phyloP scores from a whole-genome alignment of 35 echinoderm and acorn worm genomes.

The Apostichopus japonicus region DNA sequence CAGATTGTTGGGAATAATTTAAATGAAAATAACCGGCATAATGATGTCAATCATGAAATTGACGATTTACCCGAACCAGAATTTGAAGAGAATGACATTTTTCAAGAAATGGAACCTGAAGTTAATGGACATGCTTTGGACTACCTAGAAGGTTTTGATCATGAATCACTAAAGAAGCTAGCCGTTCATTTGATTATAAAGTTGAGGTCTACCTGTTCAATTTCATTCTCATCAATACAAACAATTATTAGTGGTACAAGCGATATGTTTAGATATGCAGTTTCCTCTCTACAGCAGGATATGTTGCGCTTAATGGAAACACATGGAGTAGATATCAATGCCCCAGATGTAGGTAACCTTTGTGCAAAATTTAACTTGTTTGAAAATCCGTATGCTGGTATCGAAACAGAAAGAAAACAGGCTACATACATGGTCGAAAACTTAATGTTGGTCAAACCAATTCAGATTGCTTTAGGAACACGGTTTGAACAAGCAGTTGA shows the following conservation, averaged over 20 bases:
- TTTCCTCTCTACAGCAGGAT: not conserved
- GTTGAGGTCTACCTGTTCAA: not conserved
- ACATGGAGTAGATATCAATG: slow-evolving; percentile 27
- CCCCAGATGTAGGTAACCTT: not conserved
- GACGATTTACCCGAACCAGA: not conserved
- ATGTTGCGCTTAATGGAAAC: not conserved
- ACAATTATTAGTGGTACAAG: slow-evolving; percentile 8
- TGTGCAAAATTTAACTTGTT: not conserved
- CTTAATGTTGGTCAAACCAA: not conserved
- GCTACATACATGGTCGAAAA: slow-evolving; percentile 13
- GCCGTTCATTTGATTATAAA: not conserved
- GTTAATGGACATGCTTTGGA: too few relatives aligned
- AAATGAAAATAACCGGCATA: too few relatives aligned
- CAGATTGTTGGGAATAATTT: too few relatives aligned
- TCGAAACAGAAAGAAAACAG: slow-evolving; percentile 12
- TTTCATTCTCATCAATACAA: slow-evolving; percentile 9
- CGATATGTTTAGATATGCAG: slow-evolving; percentile 3
- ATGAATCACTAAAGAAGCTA: not conserved
- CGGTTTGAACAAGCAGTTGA: not conserved
- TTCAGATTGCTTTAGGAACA: not conserved
- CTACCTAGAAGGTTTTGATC: slow-evolving; percentile 14
- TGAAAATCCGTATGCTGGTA: slow-evolving; percentile 3
- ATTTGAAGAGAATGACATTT: not conserved
- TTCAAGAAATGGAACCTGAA: not conserved
- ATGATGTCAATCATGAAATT: not conserved